Conservation (phyloP, 1,140 invertebrate species). For the Hormaphis cornu region DNA sequence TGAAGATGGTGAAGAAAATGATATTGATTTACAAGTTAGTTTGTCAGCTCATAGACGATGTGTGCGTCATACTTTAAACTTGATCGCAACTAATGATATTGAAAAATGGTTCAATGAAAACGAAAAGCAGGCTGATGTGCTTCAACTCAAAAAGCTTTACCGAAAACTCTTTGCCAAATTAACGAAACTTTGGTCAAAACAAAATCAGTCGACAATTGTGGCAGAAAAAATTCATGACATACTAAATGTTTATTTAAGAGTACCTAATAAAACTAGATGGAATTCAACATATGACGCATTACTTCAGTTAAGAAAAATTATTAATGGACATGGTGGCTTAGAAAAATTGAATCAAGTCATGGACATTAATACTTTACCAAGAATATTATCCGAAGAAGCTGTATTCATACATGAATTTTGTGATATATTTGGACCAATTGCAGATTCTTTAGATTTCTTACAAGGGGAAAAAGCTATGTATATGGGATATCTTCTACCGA, state of each 20-base stretch:
- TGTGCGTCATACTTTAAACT: neutral
- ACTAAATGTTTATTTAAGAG: neutral
- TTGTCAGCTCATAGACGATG: neutral
- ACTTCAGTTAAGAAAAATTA: neutral
- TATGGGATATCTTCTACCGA: neutral
- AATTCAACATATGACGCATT: neutral
- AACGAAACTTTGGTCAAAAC: neutral
- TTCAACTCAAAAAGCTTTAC: neutral
- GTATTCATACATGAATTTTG: neutral
- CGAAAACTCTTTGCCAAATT: neutral
- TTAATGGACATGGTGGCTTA: neutral
- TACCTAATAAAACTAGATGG: neutral
- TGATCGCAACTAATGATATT: neutral
- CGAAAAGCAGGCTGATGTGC: neutral
- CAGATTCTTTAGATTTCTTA: neutral
- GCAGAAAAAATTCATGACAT: neutral
- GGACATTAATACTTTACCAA: neutral
- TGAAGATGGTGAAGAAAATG: neutral
- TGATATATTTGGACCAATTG: neutral
- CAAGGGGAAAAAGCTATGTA: neutral
- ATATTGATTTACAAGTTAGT: neutral
- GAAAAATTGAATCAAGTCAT: neutral
- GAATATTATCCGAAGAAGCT: neutral
- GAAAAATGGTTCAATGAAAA: neutral
- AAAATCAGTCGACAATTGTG: neutral